These are phyloP conservation scores for Zosterops japonicus DNA, from an alignment of 2,113 vertebrate species.

Conservation along the genomic window DNA sequence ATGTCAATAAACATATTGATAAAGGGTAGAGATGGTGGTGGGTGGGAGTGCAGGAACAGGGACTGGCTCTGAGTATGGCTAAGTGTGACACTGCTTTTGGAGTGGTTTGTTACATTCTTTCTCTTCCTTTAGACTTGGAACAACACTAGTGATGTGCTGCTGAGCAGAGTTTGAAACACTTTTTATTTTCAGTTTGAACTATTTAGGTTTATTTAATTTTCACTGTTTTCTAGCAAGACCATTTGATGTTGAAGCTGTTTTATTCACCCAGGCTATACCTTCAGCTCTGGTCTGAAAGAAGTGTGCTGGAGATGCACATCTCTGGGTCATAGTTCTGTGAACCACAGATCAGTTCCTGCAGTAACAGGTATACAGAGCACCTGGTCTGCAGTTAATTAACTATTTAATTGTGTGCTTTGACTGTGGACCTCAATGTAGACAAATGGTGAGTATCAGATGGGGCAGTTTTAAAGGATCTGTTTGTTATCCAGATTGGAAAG, in stretches of 20 bases:
- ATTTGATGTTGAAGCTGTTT: neutral
- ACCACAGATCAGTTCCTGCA: neutral
- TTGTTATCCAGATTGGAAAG: neutral
- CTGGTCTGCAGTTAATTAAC: neutral
- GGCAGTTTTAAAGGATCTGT: neutral
- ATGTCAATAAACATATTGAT: neutral
- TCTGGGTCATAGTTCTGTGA: neutral
- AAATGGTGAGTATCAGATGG: neutral
- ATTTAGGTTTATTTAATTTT: neutral
- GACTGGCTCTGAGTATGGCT: neutral
- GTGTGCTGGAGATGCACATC: neutral
- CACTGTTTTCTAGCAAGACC: neutral
- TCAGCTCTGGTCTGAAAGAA: neutral
- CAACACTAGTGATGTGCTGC: neutral
- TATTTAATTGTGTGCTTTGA: neutral
- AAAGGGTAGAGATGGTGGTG: neutral
- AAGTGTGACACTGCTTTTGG: neutral
- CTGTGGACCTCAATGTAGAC: neutral
- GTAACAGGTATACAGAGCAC: neutral
- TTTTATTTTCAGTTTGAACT: neutral
- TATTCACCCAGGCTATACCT: neutral
- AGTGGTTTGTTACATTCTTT: neutral
- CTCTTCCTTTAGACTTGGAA: neutral
- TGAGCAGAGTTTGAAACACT: neutral
- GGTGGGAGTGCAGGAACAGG: neutral